A percentile compares a stretch with the other conserved stretches of the same genome.
Evolutionary conservation across 2,797 vertebrate genomes (phyloP).

Genomic region (Myotis planiceps): DNA sequence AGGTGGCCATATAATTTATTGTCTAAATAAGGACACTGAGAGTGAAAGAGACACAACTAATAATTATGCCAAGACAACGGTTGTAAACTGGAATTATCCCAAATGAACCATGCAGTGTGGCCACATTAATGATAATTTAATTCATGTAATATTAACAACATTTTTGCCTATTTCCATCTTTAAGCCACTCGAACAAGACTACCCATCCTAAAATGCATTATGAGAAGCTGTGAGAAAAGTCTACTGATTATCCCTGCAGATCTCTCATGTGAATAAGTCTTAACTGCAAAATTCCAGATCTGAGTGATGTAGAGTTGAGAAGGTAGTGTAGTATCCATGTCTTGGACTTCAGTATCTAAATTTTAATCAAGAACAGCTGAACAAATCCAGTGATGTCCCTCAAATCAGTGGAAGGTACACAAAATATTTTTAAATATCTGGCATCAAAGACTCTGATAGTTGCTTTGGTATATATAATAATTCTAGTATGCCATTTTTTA

Average conservation of each 20-base stretch:
- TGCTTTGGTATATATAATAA: background rate
- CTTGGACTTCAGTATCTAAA: background rate
- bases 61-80: constrained; percentile 2
- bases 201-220: constrained; percentile 5
- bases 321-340: background rate
- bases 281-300: constrained; percentile 10
- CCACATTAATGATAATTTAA: background rate
- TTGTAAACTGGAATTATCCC: background rate
- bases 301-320: background rate
- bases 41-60: background rate
- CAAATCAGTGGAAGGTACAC: background rate
- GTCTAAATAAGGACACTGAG: background rate
- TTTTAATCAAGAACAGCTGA: background rate
- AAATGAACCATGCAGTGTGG: background rate
- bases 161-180: background rate
- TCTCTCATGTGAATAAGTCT: background rate
- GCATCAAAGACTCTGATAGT: background rate
- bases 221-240: background rate
- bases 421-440: background rate
- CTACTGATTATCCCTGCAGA: background rate
- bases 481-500: background rate
- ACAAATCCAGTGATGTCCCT: background rate
- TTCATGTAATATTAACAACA: constrained; percentile 36
- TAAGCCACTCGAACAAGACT: background rate
- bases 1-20: constrained; percentile 1